These are phyloP conservation scores for Chinchilla lanigera DNA, from an alignment of 2,113 vertebrate species.

Conservation along the genomic window DNA sequence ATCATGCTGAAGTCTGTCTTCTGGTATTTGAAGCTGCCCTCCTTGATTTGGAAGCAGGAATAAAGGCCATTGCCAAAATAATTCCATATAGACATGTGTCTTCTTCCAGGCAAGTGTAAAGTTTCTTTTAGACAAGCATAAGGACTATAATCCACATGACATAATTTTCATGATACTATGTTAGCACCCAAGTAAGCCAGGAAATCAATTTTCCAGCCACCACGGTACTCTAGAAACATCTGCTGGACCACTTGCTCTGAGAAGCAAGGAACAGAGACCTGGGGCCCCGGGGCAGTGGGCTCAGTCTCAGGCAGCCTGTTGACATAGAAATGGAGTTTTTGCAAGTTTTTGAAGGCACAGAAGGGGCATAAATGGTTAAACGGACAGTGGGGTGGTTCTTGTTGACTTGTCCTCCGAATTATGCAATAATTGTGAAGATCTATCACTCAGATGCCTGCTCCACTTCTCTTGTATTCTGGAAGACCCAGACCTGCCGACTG, in stretches of 20 bases:
- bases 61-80: slow-evolving; percentile 63
- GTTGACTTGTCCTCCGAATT: not conserved
- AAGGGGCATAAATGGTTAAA: not conserved
- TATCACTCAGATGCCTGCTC: not conserved
- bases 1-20: slow-evolving; percentile 47
- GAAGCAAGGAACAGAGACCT: not conserved
- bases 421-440: not conserved
- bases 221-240: slow-evolving; percentile 53
- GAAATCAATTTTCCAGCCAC: slow-evolving; percentile 55
- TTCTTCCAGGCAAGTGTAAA: slow-evolving; percentile 62
- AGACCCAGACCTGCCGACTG: not conserved
- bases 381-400: not conserved
- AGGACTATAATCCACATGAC: slow-evolving; percentile 54
- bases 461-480: not conserved
- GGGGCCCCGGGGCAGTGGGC: not conserved
- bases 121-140: slow-evolving; percentile 61
- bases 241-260: slow-evolving; percentile 48
- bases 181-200: slow-evolving; percentile 59
- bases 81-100: slow-evolving; percentile 53
- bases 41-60: slow-evolving; percentile 57
- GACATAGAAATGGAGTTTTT: not conserved
- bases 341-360: not conserved
- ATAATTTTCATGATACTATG: slow-evolving; percentile 54
- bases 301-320: not conserved
- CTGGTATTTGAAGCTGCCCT: slow-evolving; percentile 48